phyloP scores from a whole-genome alignment of 1,140 invertebrate genomes.

The Panulirus ornatus region DNA sequence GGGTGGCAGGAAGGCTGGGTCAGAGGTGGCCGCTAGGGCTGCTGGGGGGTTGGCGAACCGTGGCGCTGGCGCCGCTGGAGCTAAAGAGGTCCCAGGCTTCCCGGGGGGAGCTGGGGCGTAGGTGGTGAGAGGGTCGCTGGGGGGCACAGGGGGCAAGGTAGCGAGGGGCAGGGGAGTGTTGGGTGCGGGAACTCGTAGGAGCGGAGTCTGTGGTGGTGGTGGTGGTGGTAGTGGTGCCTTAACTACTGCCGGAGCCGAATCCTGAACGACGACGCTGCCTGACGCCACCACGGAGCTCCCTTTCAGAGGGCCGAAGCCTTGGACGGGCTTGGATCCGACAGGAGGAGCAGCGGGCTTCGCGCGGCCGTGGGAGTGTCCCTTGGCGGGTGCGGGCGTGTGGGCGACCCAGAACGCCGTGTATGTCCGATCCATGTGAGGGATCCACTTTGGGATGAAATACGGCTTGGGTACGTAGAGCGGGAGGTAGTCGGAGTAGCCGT shows the following conservation, averaged over 20 bases:
- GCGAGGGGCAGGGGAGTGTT: constrained; percentile 17
- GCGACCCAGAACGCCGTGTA: constrained; percentile 53
- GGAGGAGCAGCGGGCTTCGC: not conserved
- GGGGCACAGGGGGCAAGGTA: not conserved
- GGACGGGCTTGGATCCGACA: not conserved
- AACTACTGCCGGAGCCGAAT: not conserved
- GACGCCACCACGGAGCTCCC: not conserved
- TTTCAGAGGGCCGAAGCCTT: constrained; percentile 33
- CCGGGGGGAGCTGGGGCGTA: constrained; percentile 34
- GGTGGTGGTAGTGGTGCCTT: not conserved
- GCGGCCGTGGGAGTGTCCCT: not conserved
- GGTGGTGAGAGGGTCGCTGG: not conserved
- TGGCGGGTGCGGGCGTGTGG: constrained; percentile 7
- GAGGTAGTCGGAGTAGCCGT: constrained; percentile 23
- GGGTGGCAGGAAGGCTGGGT: not conserved
- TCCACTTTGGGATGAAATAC: constrained; percentile 50
- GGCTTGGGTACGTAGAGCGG: constrained; percentile 34
- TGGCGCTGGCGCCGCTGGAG: not conserved
- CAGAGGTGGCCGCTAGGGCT: not conserved
- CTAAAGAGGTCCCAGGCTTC: too few species aligned
- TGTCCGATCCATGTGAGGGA: constrained; percentile 46
- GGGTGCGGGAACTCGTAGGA: not conserved
- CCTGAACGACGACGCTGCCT: not conserved
- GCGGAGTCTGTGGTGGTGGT: constrained; percentile 7
- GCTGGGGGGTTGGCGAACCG: too few species aligned